A percentile compares a stretch with the other conserved stretches of the same genome.
phyloP scores from a whole-genome alignment of 1,140 invertebrate genomes.

The Hylaeus volcanicus region DNA sequence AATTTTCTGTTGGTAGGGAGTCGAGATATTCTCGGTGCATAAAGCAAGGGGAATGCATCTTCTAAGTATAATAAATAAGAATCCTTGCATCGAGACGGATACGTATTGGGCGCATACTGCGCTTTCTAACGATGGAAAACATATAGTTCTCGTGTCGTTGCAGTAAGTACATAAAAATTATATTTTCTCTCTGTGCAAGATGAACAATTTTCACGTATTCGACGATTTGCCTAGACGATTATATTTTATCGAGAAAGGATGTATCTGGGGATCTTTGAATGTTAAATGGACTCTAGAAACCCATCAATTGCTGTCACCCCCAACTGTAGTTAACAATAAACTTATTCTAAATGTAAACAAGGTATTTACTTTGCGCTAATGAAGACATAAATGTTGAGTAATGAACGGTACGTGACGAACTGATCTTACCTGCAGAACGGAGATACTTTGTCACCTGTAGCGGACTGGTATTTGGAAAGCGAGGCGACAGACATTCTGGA shows the following conservation, averaged over 20 bases:
- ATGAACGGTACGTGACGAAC: neutral
- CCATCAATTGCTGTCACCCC: conserved; percentile 88
- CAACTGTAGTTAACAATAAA: conserved; percentile 83
- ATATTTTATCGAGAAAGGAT: conserved; percentile 86
- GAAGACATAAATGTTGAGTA: neutral
- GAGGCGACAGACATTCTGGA: conserved; percentile 83
- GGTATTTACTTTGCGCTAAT: conserved; percentile 76
- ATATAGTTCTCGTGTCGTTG: conserved; percentile 79
- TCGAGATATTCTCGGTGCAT: conserved; percentile 84
- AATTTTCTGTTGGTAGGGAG: conserved; percentile 79
- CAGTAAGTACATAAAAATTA: conserved; percentile 73
- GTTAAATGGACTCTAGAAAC: conserved; percentile 88
- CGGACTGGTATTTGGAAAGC: conserved; percentile 85
- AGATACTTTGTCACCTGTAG: conserved; percentile 80
- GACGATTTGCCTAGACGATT: conserved; percentile 83
- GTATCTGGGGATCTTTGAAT: conserved; percentile 87
- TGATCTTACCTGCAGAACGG: conserved; percentile 80
- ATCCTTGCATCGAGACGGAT: conserved; percentile 85
- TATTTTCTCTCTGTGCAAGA: neutral
- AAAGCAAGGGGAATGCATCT: conserved; percentile 85
- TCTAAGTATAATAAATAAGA: conserved; percentile 82
- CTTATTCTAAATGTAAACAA: conserved; percentile 88
- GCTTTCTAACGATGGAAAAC: conserved; percentile 81
- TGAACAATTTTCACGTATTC: neutral
- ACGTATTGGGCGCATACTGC: conserved; percentile 87